These are phyloP conservation scores for Drosophila macrospina DNA, from an alignment of 2,888 invertebrate species.

Conservation along the genomic window DNA sequence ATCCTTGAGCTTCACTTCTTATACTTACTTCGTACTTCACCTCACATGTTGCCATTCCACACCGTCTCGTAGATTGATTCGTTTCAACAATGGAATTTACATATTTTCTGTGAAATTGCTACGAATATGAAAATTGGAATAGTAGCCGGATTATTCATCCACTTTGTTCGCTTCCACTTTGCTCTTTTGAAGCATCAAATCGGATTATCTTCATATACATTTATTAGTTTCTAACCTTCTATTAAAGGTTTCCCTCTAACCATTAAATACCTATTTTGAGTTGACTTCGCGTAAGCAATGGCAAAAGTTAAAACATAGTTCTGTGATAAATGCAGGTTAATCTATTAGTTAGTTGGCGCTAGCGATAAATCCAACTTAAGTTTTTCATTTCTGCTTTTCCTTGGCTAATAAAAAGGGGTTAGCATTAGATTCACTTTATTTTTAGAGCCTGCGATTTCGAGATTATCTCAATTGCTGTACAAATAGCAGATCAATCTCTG, in stretches of 20 bases:
- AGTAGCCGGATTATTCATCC: constrained; percentile 14
- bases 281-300: neutral
- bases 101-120: constrained; percentile 11
- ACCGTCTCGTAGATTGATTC: constrained; percentile 9
- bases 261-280: constrained; percentile 17
- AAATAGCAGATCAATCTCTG: too few species aligned
- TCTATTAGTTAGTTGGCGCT: neutral
- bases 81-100: constrained; percentile 14
- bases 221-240: constrained; percentile 18
- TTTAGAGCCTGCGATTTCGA: too few species aligned
- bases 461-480: too few species aligned
- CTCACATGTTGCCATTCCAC: neutral
- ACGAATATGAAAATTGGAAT: constrained; percentile 13
- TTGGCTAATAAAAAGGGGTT: too few species aligned
- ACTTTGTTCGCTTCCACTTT: constrained; percentile 2
- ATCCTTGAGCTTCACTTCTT: neutral
- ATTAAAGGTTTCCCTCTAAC: constrained; percentile 10
- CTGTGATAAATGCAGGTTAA: neutral
- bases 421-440: too few species aligned
- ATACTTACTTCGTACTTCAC: neutral
- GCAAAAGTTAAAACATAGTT: neutral
- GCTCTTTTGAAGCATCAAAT: constrained; percentile 21
- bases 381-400: too few species aligned
- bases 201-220: constrained; percentile 35
- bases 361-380: too few species aligned